Conservation (phyloP, 2,888 invertebrate genomes). For the Cyaniris semiargus region DNA sequence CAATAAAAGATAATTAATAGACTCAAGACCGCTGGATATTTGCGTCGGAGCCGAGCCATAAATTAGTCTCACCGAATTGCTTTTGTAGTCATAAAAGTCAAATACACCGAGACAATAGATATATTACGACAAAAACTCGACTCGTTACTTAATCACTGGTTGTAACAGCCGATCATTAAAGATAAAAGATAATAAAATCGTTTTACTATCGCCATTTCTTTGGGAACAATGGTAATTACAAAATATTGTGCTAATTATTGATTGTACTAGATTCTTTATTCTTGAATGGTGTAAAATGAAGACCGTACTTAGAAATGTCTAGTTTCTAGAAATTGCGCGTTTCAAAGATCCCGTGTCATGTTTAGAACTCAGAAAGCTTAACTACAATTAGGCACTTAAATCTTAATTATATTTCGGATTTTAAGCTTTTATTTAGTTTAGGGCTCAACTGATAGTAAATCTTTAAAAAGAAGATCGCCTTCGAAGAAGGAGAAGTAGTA, state of each 20-base stretch:
- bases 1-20: constrained; percentile 1
- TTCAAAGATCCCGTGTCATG: too few relatives aligned
- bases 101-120: constrained; percentile 10
- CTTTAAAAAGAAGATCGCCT: too few relatives aligned
- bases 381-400: too few relatives aligned
- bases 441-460: too few relatives aligned
- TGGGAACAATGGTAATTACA: neutral
- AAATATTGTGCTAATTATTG: neutral
- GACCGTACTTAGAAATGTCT: neutral
- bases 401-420: too few relatives aligned
- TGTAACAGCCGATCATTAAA: constrained; percentile 5
- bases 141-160: neutral
- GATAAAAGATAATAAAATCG: neutral
- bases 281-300: neutral
- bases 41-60: constrained; percentile 2
- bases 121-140: constrained; percentile 11
- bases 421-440: too few relatives aligned
- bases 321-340: neutral
- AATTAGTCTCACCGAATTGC: constrained; percentile 22
- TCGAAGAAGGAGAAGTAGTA: too few relatives aligned
- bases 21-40: neutral
- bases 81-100: constrained; percentile 24
- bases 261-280: neutral
- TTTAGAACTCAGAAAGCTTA: too few relatives aligned
- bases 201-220: constrained; percentile 1